Base-by-base conservation (phyloP, 2,888 invertebrate genomes). In the Pyrrhia umbra region DNA sequence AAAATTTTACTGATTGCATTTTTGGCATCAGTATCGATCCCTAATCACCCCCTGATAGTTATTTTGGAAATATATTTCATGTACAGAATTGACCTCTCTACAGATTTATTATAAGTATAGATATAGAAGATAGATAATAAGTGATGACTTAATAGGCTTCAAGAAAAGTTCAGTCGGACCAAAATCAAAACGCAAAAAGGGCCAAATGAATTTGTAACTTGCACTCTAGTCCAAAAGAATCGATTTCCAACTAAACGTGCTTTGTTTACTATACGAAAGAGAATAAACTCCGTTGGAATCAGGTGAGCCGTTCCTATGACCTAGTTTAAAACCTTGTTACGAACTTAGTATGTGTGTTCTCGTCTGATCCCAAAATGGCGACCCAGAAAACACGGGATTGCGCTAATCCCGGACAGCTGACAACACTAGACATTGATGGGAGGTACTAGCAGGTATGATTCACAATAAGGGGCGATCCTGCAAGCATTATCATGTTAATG, bases 401-500 rank as follows among this genome's bases (percentile, higher is more conserved):
- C 15, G 16, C 8, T 54, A 65, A 42, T 40, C 18, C 34, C 20
- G 20, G 6, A 40, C 8, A 23, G 9, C 30, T 39, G 18, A 57
- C 78, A 80, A 50, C 81, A 75, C 78, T 58, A 77, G 37, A 52
- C 40, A 57, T 47, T 49, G 20, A 63, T 34, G 34, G 34, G 34
- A 34, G 45, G 39, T 40, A 23, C n/a, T 37, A 23, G 54, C 49
- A 47, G 34, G 58, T 58, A 55, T 80, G 73, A 78, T 69, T 77
- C 73, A 80, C 62, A 77, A 59, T 68, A 74, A 68, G 59, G 74
- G 81, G 84, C 81, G 84, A 81, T 68, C 59, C 66, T n/a, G n/a
- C n/a, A 23, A n/a, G 45, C 73, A 86, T 86, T 85, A 83, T 77
- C 70, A 86, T 87, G 82, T 39, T 82, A 86, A 86, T 87, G 57